Base-by-base conservation (phyloP, 2,797 vertebrate genomes). In the Sciurus carolinensis region DNA sequence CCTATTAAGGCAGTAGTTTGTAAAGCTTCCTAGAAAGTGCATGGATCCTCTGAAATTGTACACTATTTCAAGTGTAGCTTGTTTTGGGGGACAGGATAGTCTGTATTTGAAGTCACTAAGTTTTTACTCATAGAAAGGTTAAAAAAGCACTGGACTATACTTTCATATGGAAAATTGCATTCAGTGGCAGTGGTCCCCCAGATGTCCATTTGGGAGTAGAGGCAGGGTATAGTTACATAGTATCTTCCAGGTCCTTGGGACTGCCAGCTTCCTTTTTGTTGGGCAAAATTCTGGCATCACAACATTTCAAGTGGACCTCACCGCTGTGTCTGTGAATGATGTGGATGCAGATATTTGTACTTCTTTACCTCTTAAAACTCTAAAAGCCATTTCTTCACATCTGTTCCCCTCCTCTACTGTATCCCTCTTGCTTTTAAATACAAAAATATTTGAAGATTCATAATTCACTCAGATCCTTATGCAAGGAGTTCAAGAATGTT, bases 401-500 rank as follows among this genome's bases (percentile, higher is more conserved):
- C n/a, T 91, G 39, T 47, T 95, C 75, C 14, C 15, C 4, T 80
- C 14, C 15, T 3, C 10, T 3, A 22, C 5, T 24, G 17, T 6
- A 3, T 57, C 71, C 81, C 33, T 76, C 57, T 79, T 59, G 59
- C 64, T 95, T 84, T 39, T 82, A 47, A 95, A 20, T 73, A 82
- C 8, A 83, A 75, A 96, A 83, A 17, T 91, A 80, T 28, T 82
- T 95, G 66, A 82, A 87, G 81, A 88, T 91, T 69, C 66, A 13
- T 86, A 83, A 79, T 39, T 67, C 77, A 66, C 28, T 87, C 13
- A 87, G 75, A 69, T 84, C 42, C n/a, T n/a, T 6, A 47, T 54
- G 33, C 33, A 52, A 86, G 86, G 87, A 94, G 52, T 86, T 76
- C 80, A 50, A 79, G 24, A 26, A 28, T 64, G 17, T 90, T 50